phyloP scores from a whole-genome alignment of 1,140 invertebrate species.

The Drosophila ogumai region DNA sequence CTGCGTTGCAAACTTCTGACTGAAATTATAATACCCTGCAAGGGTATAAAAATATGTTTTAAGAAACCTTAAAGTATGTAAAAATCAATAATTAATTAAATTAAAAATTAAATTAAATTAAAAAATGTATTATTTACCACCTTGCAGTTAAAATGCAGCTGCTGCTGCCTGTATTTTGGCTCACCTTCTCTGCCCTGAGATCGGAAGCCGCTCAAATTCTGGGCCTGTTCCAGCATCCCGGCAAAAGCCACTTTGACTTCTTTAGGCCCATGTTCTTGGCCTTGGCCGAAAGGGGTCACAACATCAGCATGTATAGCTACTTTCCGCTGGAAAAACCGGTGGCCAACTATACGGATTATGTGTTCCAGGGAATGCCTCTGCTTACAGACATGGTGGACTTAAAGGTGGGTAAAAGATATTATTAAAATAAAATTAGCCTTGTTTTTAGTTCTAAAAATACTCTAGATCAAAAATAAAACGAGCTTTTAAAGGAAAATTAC shows the following conservation, averaged over 20 bases:
- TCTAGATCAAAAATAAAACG: not conserved
- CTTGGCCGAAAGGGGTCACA: conserved; percentile 87
- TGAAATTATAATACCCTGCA: no score
- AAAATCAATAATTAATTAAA: no score
- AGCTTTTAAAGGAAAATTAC: not conserved
- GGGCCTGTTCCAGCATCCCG: conserved; percentile 87
- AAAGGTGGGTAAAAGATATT: conserved; percentile 30
- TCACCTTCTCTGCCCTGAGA: conserved; percentile 8
- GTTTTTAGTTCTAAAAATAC: not conserved
- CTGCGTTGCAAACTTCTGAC: no score
- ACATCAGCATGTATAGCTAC: conserved; percentile 88
- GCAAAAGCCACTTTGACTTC: conserved; percentile 89
- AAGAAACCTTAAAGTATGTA: no score
- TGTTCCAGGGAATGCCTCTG: conserved; percentile 80
- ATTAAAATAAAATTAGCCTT: not conserved
- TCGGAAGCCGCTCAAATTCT: conserved; percentile 84
- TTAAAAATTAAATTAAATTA: not conserved
- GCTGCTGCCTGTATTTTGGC: conserved; percentile 17
- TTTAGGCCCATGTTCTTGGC: conserved; percentile 88
- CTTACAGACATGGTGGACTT: conserved; percentile 81
- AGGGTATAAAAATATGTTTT: no score
- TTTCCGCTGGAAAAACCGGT: conserved; percentile 86
- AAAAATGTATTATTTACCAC: not conserved
- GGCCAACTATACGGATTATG: conserved; percentile 87
- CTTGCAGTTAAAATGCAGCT: conserved; percentile 6